Evolutionary conservation across 2,113 vertebrate genomes (phyloP), one percentile per base, ranked within the genome.

Genomic region (Piprites chloris): DNA sequence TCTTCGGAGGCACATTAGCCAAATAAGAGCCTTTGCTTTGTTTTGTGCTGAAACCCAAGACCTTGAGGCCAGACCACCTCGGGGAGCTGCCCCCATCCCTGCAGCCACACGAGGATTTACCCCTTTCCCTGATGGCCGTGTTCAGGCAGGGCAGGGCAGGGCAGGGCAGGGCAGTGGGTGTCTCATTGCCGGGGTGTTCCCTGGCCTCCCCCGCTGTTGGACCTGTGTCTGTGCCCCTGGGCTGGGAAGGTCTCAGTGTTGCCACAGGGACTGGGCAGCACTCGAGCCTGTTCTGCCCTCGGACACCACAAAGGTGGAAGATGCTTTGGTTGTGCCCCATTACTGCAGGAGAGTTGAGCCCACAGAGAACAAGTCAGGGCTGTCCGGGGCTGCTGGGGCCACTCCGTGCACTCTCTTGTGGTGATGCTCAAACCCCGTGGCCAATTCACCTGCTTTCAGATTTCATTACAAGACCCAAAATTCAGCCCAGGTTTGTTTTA

Each of bases 401-500:
- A 4, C 80, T 32, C 87, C 0, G 0, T 15, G 66, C 49, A 4
- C 65, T 35, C 9, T 3, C 39, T 55, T 8, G 53, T 42, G 44
- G 85, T 5, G 53, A 72, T 47, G 73, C 49, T 39, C 14, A 12
- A 52, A 53, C 69, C 87, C 79, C 5, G 72, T 0, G 2, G 93
- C 85, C 75, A 27, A 68, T 90, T 90, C 96, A 95, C 96, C 95
- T 96, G 96, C 95, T 87, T 93, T 85, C 91, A 42, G 44, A 49
- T 82, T 95, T 66, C 93, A 87, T 89, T 90, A 91, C 95, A 73
- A 87, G 87, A 14, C 81, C 63, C 61, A 85, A 80, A 91, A 79
- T 59, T 92, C 90, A 96, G 92, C 92, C 96, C 72, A 72, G 96
- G 92, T 96, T 96, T 94, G 90, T 96, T 96, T 90, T 71, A 86